Evolutionary conservation across 2,797 vertebrate species (phyloP), one percentile per base, ranked within the genome.

Genomic region (Siniperca undulata): DNA sequence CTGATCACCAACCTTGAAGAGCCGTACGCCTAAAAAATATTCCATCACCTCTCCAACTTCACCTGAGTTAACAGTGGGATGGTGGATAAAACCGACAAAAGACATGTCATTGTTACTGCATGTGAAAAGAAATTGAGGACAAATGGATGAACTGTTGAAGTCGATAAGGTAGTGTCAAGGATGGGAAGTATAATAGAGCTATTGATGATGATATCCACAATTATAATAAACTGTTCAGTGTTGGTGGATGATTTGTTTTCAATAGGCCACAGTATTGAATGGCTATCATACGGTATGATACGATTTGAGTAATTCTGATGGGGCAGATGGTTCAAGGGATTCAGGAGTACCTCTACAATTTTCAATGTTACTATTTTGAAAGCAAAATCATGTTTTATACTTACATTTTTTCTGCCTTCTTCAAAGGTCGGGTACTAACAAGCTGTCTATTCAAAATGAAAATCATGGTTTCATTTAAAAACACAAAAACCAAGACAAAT

Each of bases 271-370:
- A 65, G 13, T 46, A n/a, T n/a, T 83, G 67, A 87, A 72, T 38
- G 50, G 13, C 22, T 19, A 7, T 50, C 19, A 68, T 12, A 34
- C 44, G 70, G 20, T 14, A 64, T 78, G 52, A 82, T 68, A 64
- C 7, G 24, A 71, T 71, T 50, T 50, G n/a, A 77, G 42, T 72
- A 4, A 67, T 69, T 81, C 50, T 61, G 19, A 30, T 10, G 13
- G 60, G 50, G 73, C 56, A 19, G 24, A 17, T 8, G 50, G 53
- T 75, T 83, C 70, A 82, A 77, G 78, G 75, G 53, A 72, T 30
- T 65, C 60, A 38, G 55, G 52, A 77, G 56, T 16, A 58, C 34
- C 22, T 70, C 20, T 44, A 34, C 27, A 34, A 10, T 53, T 61
- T 42, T 74, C 64, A 64, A 0, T 59, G 12, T 71, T 30, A 30